These are phyloP conservation scores for Dascyllus trimaculatus DNA, from an alignment of 2,113 vertebrate species.

Conservation along the genomic window DNA sequence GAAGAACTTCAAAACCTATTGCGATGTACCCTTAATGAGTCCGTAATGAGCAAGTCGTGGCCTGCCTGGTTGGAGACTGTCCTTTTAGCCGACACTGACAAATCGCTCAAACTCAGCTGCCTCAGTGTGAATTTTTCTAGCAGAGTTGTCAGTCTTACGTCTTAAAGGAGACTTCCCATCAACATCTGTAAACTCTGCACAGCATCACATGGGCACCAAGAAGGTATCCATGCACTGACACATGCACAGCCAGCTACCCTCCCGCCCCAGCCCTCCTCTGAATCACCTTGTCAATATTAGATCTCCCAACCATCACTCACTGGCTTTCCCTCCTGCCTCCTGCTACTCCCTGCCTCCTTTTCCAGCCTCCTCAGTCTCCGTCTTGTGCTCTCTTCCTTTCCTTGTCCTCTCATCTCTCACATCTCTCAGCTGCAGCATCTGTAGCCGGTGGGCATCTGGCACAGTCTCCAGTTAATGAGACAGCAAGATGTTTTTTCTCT, in stretches of 20 bases:
- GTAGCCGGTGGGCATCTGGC: slow-evolving; percentile 74
- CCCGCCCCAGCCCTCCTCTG: slow-evolving; percentile 40
- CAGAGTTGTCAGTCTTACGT: neutral
- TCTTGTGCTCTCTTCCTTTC: slow-evolving; percentile 20
- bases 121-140: neutral
- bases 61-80: too few relatives aligned
- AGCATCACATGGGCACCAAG: neutral
- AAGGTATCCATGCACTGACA: neutral
- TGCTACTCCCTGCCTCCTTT: slow-evolving; percentile 22
- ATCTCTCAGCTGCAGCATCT: slow-evolving; percentile 67
- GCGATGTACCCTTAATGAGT: too few relatives aligned
- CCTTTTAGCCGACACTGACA: too few relatives aligned
- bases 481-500: slow-evolving; percentile 61
- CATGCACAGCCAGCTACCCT: neutral
- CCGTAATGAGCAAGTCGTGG: too few relatives aligned
- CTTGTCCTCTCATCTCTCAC: slow-evolving; percentile 59
- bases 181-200: neutral
- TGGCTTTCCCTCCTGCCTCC: slow-evolving; percentile 23
- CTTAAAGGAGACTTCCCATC: neutral
- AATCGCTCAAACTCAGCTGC: too few relatives aligned
- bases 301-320: slow-evolving; percentile 47
- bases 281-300: slow-evolving; percentile 59
- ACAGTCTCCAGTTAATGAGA: slow-evolving; percentile 75
- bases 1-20: too few relatives aligned
- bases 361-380: slow-evolving; percentile 12